Evolutionary conservation across 2,888 invertebrate species (phyloP).

Genomic region (Microchrysa polita): DNA sequence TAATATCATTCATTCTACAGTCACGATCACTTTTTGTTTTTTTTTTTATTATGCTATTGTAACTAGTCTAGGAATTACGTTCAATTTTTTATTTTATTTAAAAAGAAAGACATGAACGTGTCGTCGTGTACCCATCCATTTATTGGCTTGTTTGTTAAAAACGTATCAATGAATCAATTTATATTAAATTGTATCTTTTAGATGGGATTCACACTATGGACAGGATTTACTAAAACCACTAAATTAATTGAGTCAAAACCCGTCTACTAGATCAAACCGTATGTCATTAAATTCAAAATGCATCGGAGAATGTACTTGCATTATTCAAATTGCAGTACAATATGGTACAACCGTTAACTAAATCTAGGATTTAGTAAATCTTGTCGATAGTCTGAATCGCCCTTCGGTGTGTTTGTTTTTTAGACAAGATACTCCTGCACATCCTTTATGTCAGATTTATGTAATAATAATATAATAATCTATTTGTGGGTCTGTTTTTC

Average conservation of each 20-base stretch:
- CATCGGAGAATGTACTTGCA: no score
- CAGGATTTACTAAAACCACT: no score
- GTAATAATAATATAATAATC: conserved; percentile 28
- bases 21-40: conserved; percentile 6
- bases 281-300: no score
- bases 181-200: background rate
- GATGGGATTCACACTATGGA: no score
- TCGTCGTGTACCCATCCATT: conserved; percentile 2
- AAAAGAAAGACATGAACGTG: conserved; percentile 19
- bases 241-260: no score
- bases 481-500: conserved; percentile 14
- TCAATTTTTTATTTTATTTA: background rate
- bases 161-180: conserved; percentile 26
- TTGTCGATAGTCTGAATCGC: no score
- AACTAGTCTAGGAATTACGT: conserved; percentile 32
- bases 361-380: no score
- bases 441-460: conserved; percentile 22
- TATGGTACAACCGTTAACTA: no score
- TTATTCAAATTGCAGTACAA: no score
- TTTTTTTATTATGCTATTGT: conserved; percentile 14
- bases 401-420: no score
- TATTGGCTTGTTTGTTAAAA: conserved; percentile 32
- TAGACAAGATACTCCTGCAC: background rate
- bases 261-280: no score
- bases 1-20: background rate